phyloP scores from a whole-genome alignment of 2,113 vertebrate species.

The Hiodon tergisus region DNA sequence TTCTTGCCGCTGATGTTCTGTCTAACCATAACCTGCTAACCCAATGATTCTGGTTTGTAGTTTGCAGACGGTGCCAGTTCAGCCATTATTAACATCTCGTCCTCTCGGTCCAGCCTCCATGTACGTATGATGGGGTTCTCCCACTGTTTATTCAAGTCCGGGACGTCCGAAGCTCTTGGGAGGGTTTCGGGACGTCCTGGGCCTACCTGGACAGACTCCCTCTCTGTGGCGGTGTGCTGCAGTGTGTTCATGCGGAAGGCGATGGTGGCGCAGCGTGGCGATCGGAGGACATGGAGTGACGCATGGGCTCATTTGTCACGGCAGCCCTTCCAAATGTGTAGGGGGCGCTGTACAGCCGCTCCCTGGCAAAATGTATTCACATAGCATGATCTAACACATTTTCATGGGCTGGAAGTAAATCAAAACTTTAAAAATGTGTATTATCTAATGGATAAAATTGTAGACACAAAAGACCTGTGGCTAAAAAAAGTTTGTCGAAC shows the following conservation, averaged over 20 bases:
- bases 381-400: background rate
- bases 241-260: background rate
- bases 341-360: no score
- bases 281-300: conserved; percentile 1
- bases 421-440: no score
- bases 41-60: conserved; percentile 69
- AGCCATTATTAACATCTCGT: conserved; percentile 78
- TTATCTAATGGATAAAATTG: background rate
- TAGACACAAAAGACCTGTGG: background rate
- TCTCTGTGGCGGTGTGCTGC: background rate
- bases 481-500: background rate
- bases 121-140: conserved; percentile 74
- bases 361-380: no score
- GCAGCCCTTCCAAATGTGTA: background rate
- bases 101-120: conserved; percentile 73
- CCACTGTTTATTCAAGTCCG: background rate
- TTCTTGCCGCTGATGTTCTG: conserved; percentile 5
- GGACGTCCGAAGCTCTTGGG: no score
- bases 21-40: conserved; percentile 50
- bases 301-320: background rate
- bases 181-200: no score
- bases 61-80: conserved; percentile 74
- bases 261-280: background rate
- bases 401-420: no score
- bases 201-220: no score